Base-by-base conservation (phyloP, 1,140 invertebrate species). In the Spodoptera frugiperda region DNA sequence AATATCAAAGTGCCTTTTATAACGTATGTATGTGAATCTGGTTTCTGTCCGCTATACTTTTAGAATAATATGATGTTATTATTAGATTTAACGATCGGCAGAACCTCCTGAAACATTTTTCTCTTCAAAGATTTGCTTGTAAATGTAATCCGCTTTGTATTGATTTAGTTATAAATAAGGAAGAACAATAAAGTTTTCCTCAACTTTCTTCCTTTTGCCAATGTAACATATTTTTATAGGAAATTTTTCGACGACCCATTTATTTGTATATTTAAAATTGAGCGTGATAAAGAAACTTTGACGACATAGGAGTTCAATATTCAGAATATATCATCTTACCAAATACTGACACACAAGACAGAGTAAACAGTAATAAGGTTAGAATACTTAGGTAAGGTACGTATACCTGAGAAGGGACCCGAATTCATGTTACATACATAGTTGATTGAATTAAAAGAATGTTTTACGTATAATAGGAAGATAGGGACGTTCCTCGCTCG, bases 1-100 rank as follows among this genome's bases (percentile, higher is more conserved):
- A 73, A 73, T 73, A 73, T 73, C 70, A 73, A 10, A 73, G 70
- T 30, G 49, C 55, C 51, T 71, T 73, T 71, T 71, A 71, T 71
- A 55, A 70, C 67, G 67, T 54, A 55, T n/a, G n/a, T 71, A 33
- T 71, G 68, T 71, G 68, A 25, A 46, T 71, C 68, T 73, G 70
- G 70, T 73, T 73, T 59, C 39, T 59, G 12, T 59, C 53, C 46
- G 70, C 39, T 33, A 73, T 73, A 30, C 33, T 30, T 72, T 48
- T 12, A 57, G 44, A 54, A 54, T 59, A 33, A 54, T 49, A 33
- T 46, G 39, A 12, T 39, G 9, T 30, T 73, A 73, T 73, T 73
- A 48, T 73, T 73, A 73, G 54, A 48, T 57, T 72, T 44, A 30
- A 30, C 12, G 68, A 10, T 71, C 53, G 33, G 17, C 15, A 53